phyloP scores from a whole-genome alignment of 2,888 invertebrate species.

The Chironomus riparius region DNA sequence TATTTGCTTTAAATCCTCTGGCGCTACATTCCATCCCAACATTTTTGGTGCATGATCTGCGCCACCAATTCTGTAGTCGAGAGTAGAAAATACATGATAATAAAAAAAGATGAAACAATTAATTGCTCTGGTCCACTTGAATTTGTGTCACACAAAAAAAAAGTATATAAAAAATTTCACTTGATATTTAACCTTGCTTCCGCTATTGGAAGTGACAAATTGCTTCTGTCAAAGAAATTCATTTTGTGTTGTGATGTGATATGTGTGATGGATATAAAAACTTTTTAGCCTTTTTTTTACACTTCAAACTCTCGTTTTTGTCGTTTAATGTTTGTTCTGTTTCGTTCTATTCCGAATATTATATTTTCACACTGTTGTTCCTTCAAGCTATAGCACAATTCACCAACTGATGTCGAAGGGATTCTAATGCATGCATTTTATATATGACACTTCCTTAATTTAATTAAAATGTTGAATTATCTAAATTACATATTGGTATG shows the following conservation, averaged over 20 bases:
- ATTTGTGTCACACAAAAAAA: neutral
- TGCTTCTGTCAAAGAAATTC: conserved; percentile 3
- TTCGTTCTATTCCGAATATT: neutral
- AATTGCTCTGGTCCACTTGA: neutral
- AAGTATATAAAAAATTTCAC: neutral
- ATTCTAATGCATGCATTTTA: neutral
- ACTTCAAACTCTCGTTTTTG: neutral
- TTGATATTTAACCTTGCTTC: conserved; percentile 6
- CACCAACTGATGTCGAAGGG: neutral
- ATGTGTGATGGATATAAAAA: neutral
- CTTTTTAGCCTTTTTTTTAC: too few species aligned
- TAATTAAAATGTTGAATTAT: too few species aligned
- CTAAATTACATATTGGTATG: too few species aligned
- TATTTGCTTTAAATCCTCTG: conserved; percentile 64
- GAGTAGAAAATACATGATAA: too few species aligned
- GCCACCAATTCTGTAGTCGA: neutral
- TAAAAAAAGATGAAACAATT: neutral
- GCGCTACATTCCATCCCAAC: conserved; percentile 68
- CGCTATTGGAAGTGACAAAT: neutral
- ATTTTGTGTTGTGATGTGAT: neutral
- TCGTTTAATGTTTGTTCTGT: neutral
- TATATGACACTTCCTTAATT: neutral
- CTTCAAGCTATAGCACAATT: neutral
- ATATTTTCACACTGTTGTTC: neutral
- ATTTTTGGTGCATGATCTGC: conserved; percentile 33